These are phyloP conservation scores for Hololepta plana DNA, from an alignment of 2,888 invertebrate species.

Conservation along the genomic window DNA sequence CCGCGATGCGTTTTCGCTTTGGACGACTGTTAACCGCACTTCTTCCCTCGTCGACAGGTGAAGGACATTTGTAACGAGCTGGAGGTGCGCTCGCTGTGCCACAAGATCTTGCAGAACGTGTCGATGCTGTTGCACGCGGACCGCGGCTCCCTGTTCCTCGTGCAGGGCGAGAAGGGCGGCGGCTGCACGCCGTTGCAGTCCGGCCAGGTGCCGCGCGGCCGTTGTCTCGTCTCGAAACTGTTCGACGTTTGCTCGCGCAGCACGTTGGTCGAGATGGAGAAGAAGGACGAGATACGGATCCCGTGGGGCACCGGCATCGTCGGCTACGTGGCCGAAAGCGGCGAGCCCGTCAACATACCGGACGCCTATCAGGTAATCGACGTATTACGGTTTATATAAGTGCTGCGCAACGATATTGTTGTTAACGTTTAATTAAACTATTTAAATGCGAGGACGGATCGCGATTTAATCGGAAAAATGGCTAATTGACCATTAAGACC, in stretches of 20 bases:
- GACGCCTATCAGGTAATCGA: slow-evolving; percentile 77
- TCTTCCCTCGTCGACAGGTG: slow-evolving; percentile 34
- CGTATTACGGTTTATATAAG: too few relatives aligned
- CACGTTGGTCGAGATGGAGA: slow-evolving; percentile 82
- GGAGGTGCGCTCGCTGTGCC: slow-evolving; percentile 82
- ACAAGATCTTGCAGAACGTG: slow-evolving; percentile 91
- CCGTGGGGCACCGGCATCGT: slow-evolving; percentile 94
- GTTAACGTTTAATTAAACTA: too few relatives aligned
- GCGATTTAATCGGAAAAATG: too few relatives aligned
- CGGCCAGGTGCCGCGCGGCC: slow-evolving; percentile 25
- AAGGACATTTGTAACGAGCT: slow-evolving; percentile 94
- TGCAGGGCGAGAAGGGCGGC: slow-evolving; percentile 45
- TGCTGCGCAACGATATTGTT: slow-evolving; percentile 1
- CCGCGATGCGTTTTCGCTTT: too few relatives aligned
- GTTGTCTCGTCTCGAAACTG: slow-evolving; percentile 79
- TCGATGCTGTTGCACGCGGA: slow-evolving; percentile 83
- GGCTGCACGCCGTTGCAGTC: slow-evolving; percentile 23
- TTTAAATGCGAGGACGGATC: too few relatives aligned
- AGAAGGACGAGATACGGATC: slow-evolving; percentile 80
- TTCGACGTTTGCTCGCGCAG: slow-evolving; percentile 92
- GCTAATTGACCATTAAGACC: too few relatives aligned
- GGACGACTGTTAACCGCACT: background rate
- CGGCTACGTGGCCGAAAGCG: slow-evolving; percentile 84
- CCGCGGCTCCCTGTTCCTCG: slow-evolving; percentile 80
- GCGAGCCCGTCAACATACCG: slow-evolving; percentile 85